Base-by-base conservation (phyloP, 2,888 invertebrate genomes). In the Drosophila pegasa region DNA sequence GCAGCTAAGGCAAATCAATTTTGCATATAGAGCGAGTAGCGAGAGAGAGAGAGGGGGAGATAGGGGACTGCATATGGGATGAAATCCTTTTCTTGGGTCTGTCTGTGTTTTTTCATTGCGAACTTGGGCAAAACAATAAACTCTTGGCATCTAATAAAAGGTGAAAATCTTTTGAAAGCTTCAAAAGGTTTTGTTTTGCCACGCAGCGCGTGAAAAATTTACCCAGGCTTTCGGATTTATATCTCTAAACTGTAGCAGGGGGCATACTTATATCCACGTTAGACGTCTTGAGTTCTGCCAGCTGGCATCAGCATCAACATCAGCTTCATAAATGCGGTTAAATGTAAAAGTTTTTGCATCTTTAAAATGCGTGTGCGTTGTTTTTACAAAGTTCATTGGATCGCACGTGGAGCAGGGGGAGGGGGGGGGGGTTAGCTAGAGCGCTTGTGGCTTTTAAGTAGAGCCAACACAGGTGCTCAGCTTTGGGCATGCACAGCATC, bases 101-200 rank as follows among this genome's bases (percentile, higher is more conserved):
- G 71, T 10, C 4, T 62, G 65, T 75, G 57, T 45, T 31, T 45
- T 63, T 62, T 55, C 40, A 22, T 62, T 70, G 75, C 70, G 69
- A 88, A 86, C 83, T 83, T 86, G 80, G 68, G 70, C 62, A 80
- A 88, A 83, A 88, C 83, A 83, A 83, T 83, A 88, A 88, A 86
- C 88, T 88, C 88, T 86, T 80, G 84, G 76, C 80, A 88, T 88
- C 88, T 86, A 83, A 88, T 86, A 87, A 87, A 83, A 84, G 85
- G 87, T 80, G 87, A 80, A 87, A 88, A 88, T 88, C 87, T 88
- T 87, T 75, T 80, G 60, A 84, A 87, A 87, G 83, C 88, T 83
- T 76, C 87, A 66, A 62, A 82, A 86, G 83, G 84, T 76, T 82
- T 79, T 63, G 45, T 59, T 66, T 71, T 63, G 38, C 52, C 59